Evolutionary conservation across 2,888 invertebrate genomes (phyloP).

Genomic region (Phyllotreta cruciferae): DNA sequence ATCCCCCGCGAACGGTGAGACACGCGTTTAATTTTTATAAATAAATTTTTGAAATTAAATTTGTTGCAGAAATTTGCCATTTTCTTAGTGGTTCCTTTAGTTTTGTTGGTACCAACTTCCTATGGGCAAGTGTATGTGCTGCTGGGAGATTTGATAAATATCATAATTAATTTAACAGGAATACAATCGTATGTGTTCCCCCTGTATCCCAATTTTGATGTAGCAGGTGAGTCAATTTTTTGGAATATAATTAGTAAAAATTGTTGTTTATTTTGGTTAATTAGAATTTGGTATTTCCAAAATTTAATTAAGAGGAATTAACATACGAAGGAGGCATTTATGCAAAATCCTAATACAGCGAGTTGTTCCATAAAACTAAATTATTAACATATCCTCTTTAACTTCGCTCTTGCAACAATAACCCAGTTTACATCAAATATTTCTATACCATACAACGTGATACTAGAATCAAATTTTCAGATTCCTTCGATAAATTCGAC

Average conservation of each 20-base stretch:
- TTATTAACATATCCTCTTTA: no score
- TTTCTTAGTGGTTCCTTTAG: neutral
- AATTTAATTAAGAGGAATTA: no score
- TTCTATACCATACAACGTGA: neutral
- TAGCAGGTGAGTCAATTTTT: constrained; percentile 4
- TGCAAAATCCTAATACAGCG: no score
- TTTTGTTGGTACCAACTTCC: neutral
- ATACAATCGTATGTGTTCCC: constrained; percentile 6
- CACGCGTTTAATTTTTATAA: no score
- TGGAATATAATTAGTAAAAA: no score
- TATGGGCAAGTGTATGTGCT: constrained; percentile 4
- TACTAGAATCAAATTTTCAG: neutral
- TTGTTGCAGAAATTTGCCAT: neutral
- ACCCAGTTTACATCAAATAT: neutral
- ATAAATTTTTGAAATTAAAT: no score
- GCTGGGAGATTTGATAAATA: constrained; percentile 3
- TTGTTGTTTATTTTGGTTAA: no score
- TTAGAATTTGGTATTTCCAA: no score
- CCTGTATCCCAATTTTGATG: neutral
- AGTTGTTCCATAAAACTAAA: no score
- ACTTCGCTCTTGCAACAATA: no score
- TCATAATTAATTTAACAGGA: neutral
- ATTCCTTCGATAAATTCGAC: constrained; percentile 22
- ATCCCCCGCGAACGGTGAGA: no score
- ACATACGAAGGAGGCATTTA: no score